Base-by-base conservation (phyloP, 2,888 invertebrate genomes). In the Abrostola triplasia region DNA sequence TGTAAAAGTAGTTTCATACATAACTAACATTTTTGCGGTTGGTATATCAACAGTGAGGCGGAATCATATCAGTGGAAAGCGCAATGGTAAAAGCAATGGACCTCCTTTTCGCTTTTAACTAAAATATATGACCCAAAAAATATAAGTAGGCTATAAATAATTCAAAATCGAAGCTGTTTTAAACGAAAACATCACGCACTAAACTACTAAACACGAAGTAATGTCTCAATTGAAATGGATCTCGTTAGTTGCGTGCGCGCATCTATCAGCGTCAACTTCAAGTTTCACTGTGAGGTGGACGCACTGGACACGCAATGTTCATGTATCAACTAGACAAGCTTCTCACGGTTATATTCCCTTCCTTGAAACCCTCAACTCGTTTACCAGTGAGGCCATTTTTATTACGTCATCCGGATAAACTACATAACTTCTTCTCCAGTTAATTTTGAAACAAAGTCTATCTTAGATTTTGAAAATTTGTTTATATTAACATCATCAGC, bases 231-330 rank as follows among this genome's bases (percentile, higher is more conserved):
- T 68, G 62, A 71, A 70, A 65, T 67, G 57, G 57, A 72, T 68
- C 54, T 68, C 11, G 55, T 54, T 52, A 47, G 48, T 58, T 56
- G 64, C 66, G 64, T 66, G 76, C 41, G 41, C 49, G 50, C 49
- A 69, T 77, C 64, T 13, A 75, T 76, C 72, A 72, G 36, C 12
- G 63, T 65, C 67, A 59, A 62, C 62, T 36, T 58, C 58, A 68
- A 78, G 66, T 76, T 76, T 76, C 79, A 78, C 79, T 78, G 53
- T n/a, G 36, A 64, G 76, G 79, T 78, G 42, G 67, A 76, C 51
- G 79, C 61, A 78, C 78, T 64, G 51, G 49, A 50, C 72, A 72
- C 55, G 76, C 72, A 54, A 73, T 41, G 36, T 13, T 12, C 41
- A 47, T 47, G 41, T 47, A 11, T 42, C 7, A 10, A 13, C 55